Percentiles rank a stretch among this genome's conserved stretches.
phyloP scores from a whole-genome alignment of 2,888 invertebrate species.

The Stegophylla sp. region DNA sequence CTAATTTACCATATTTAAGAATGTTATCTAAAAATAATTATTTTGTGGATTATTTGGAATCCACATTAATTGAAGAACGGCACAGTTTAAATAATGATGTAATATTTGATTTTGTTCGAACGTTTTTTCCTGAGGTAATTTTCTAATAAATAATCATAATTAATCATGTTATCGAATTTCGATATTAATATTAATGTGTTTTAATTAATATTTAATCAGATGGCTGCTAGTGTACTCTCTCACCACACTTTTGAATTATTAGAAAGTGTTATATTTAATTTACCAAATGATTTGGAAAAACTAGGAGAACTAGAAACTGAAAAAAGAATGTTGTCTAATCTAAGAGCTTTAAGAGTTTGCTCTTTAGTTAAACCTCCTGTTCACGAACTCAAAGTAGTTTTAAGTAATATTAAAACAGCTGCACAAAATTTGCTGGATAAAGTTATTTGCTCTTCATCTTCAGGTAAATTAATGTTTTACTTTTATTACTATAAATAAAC shows the following conservation, averaged over 20 bases:
- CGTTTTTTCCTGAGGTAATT: slow-evolving; percentile 85
- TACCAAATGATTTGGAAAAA: slow-evolving; percentile 48
- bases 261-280: slow-evolving; percentile 52
- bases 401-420: slow-evolving; percentile 38
- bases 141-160: background rate
- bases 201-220: slow-evolving; percentile 21
- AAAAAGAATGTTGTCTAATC: slow-evolving; percentile 50
- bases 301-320: slow-evolving; percentile 46
- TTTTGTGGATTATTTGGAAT: slow-evolving; percentile 87
- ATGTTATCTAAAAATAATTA: slow-evolving; percentile 82
- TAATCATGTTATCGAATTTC: background rate
- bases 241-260: slow-evolving; percentile 55
- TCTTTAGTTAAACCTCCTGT: slow-evolving; percentile 50
- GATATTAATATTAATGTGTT: background rate
- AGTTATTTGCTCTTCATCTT: background rate
- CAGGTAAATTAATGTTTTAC: slow-evolving; percentile 30
- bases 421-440: slow-evolving; percentile 29
- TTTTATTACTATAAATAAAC: slow-evolving; percentile 1
- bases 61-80: slow-evolving; percentile 86
- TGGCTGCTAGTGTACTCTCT: slow-evolving; percentile 54
- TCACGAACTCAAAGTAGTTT: slow-evolving; percentile 33
- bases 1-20: slow-evolving; percentile 81
- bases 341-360: slow-evolving; percentile 49
- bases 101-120: slow-evolving; percentile 85
- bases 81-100: slow-evolving; percentile 82